These are phyloP conservation scores for Cephus runcator DNA, from an alignment of 2,888 invertebrate genomes.

Conservation along the genomic window DNA sequence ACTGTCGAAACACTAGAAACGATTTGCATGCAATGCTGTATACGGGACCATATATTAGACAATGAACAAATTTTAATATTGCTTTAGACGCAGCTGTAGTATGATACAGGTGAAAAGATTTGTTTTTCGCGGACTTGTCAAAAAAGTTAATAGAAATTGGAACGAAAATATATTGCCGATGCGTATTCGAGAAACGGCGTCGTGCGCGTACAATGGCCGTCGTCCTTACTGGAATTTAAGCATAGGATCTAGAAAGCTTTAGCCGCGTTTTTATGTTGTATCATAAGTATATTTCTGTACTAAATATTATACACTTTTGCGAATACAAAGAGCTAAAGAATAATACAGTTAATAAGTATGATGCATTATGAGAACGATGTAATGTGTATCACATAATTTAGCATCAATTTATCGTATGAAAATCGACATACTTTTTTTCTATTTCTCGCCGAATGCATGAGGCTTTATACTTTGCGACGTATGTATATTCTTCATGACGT, in stretches of 20 bases:
- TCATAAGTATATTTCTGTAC: background rate
- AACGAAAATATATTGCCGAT: background rate
- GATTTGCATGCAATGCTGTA: background rate
- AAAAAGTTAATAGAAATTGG: background rate
- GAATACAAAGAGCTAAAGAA: background rate
- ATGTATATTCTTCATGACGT: background rate
- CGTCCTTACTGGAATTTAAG: background rate
- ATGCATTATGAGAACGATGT: background rate
- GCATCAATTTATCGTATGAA: background rate
- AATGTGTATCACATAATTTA: background rate
- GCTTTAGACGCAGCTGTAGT: background rate
- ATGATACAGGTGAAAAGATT: background rate
- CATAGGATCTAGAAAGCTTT: background rate
- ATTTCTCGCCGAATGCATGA: background rate
- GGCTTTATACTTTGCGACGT: background rate
- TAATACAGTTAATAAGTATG: background rate
- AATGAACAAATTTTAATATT: background rate
- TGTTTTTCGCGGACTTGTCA: background rate
- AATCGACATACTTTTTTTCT: background rate
- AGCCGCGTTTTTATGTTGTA: background rate
- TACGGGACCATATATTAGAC: background rate
- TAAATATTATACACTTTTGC: background rate
- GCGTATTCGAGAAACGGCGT: background rate
- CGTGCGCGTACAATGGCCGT: conserved; percentile 3
- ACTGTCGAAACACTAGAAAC: conserved; percentile 9